Evolutionary conservation across 37 sponge, comb jelly and placozoan genomes (phyloP).

Genomic region (Eunapius fragilis): DNA sequence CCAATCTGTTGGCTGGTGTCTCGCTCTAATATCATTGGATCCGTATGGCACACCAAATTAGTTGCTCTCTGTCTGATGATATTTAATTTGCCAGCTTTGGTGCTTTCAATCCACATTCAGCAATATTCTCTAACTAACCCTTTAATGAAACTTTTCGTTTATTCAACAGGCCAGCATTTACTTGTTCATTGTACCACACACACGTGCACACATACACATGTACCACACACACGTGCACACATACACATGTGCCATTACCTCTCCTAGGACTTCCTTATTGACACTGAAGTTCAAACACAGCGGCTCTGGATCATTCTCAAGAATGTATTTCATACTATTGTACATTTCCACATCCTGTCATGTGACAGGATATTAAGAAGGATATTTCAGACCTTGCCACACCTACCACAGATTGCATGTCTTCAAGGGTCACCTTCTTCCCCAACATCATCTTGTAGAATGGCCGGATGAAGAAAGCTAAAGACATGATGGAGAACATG

Average conservation of each 20-base stretch:
- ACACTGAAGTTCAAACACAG: slow-evolving; percentile 77
- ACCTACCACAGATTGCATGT: slow-evolving; percentile 95
- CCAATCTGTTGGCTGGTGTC: no score
- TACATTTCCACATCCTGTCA: slow-evolving; percentile 69
- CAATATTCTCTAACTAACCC: no score
- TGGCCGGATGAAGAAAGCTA: slow-evolving; percentile 98
- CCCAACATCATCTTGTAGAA: slow-evolving; percentile 98
- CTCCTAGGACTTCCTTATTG: slow-evolving; percentile 74
- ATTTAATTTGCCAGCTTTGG: no score
- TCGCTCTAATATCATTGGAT: no score
- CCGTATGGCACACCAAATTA: no score
- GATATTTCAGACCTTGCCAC: background rate
- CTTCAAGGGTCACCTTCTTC: slow-evolving; percentile 82
- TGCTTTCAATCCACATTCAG: no score
- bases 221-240: background rate
- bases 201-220: no score
- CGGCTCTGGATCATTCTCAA: slow-evolving; percentile 88
- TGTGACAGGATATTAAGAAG: background rate
- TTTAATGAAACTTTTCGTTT: no score
- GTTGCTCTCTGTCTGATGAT: no score
- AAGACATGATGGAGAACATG: background rate
- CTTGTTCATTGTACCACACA: no score
- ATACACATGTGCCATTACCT: slow-evolving; percentile 25
- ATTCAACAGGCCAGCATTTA: no score
- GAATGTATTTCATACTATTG: slow-evolving; percentile 80